Conservation (phyloP, 2,797 vertebrate genomes). For the Macropodus opercularis region DNA sequence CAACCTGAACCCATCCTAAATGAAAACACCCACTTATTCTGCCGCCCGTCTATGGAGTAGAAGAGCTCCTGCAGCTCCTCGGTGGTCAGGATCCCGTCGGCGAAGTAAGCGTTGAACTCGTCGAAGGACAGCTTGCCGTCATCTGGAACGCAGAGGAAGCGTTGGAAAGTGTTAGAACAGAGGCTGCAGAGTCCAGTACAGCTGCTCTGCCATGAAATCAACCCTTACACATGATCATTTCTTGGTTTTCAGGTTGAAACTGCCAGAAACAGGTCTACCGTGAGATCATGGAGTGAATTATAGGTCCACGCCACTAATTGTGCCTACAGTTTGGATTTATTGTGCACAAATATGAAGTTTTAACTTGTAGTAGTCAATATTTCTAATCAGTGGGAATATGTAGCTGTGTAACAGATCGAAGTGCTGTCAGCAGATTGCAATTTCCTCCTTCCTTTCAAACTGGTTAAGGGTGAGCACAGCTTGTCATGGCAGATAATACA, state of each 20-base stretch:
- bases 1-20: not conserved
- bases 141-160: conserved; percentile 78
- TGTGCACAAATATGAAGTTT: not conserved
- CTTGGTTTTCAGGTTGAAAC: no score
- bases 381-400: not conserved
- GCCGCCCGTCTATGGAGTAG: conserved; percentile 88
- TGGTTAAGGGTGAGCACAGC: conserved; percentile 47
- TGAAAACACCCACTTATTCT: conserved; percentile 86
- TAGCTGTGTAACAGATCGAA: not conserved
- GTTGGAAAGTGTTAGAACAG: not conserved
- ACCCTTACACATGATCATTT: no score
- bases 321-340: not conserved
- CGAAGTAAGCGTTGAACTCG: conserved; percentile 96
- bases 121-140: conserved; percentile 97
- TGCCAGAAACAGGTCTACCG: no score
- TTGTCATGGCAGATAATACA: conserved; percentile 48
- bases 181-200: not conserved
- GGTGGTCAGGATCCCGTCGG: conserved; percentile 92
- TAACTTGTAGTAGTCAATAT: not conserved
- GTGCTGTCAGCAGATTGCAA: conserved; percentile 11
- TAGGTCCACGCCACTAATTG: no score
- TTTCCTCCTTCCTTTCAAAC: not conserved
- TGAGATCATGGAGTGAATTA: no score
- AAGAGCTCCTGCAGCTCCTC: conserved; percentile 94
- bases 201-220: no score